Evolutionary conservation across 2,113 vertebrate genomes (phyloP).

Genomic region (Cavia porcellus): DNA sequence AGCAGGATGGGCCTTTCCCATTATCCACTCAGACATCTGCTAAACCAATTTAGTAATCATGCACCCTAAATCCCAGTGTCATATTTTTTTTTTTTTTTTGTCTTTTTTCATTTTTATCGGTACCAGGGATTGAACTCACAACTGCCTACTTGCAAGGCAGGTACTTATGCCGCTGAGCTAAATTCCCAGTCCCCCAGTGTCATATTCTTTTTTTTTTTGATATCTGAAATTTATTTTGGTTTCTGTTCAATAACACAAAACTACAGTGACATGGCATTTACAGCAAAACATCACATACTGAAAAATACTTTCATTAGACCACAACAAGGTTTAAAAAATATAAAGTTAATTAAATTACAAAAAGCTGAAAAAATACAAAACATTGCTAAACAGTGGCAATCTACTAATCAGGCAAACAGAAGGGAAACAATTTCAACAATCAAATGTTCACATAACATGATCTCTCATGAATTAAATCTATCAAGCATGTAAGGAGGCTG

Average conservation of each 20-base stretch:
- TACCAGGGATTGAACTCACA: too few relatives aligned
- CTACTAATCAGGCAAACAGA: slow-evolving; percentile 2
- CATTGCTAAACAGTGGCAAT: slow-evolving; percentile 56
- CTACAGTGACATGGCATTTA: slow-evolving; percentile 57
- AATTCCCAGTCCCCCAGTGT: too few relatives aligned
- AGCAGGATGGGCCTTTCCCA: neutral
- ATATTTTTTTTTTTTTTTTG: too few relatives aligned
- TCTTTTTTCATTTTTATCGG: too few relatives aligned
- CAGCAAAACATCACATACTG: slow-evolving; percentile 49
- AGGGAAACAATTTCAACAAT: slow-evolving; percentile 17
- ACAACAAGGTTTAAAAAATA: slow-evolving; percentile 73
- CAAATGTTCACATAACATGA: slow-evolving; percentile 7
- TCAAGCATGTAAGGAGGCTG: neutral
- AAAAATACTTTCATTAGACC: slow-evolving; percentile 67
- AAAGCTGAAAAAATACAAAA: slow-evolving; percentile 58
- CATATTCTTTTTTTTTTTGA: neutral
- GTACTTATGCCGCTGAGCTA: too few relatives aligned
- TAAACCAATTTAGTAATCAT: neutral
- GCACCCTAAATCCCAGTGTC: too few relatives aligned
- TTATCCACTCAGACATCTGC: neutral
- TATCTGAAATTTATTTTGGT: slow-evolving; percentile 71
- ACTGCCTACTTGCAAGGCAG: too few relatives aligned
- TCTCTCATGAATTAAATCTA: neutral
- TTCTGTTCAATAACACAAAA: slow-evolving; percentile 69
- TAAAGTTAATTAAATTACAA: slow-evolving; percentile 60